Evolutionary conservation across 2,797 vertebrate species (phyloP).

Genomic region (Centropyge bicolor): DNA sequence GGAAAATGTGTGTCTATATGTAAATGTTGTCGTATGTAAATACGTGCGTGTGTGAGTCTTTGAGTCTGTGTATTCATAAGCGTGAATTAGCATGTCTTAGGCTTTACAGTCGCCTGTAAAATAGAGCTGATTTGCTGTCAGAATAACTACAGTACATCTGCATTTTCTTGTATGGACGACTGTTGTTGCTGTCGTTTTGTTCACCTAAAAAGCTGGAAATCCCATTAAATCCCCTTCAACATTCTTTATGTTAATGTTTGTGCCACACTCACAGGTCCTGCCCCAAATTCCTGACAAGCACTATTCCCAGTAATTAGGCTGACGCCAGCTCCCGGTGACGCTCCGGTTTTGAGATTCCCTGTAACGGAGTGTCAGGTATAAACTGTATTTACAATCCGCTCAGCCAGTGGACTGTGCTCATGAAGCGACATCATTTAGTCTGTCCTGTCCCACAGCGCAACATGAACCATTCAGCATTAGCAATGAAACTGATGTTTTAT

Average conservation of each 20-base stretch:
- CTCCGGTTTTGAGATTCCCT: constrained; percentile 77
- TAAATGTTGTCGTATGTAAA: constrained; percentile 15
- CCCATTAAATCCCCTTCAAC: constrained; percentile 58
- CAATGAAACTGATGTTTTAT: constrained; percentile 39
- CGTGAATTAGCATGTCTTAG: constrained; percentile 54
- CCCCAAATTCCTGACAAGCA: constrained; percentile 82
- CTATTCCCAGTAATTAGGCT: constrained; percentile 87
- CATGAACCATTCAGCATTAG: constrained; percentile 20
- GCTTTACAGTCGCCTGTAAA: constrained; percentile 50
- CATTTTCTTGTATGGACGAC: constrained; percentile 48
- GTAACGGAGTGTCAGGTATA: constrained; percentile 69
- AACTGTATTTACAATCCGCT: constrained; percentile 67
- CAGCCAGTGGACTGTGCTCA: constrained; percentile 32
- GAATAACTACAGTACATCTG: constrained; percentile 39
- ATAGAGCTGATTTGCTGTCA: constrained; percentile 52
- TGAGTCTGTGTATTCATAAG: constrained; percentile 44
- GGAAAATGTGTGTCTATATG: constrained; percentile 9
- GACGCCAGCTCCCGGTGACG: constrained; percentile 80
- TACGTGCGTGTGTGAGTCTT: constrained; percentile 25
- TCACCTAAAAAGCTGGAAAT: constrained; percentile 54
- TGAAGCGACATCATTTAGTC: constrained; percentile 48
- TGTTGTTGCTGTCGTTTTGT: constrained; percentile 45
- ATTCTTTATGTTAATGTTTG: constrained; percentile 66
- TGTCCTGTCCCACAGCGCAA: constrained; percentile 20
- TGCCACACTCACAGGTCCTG: constrained; percentile 70